Conservation (phyloP, 2,113 vertebrate genomes). For the Seriola aureovittata region DNA sequence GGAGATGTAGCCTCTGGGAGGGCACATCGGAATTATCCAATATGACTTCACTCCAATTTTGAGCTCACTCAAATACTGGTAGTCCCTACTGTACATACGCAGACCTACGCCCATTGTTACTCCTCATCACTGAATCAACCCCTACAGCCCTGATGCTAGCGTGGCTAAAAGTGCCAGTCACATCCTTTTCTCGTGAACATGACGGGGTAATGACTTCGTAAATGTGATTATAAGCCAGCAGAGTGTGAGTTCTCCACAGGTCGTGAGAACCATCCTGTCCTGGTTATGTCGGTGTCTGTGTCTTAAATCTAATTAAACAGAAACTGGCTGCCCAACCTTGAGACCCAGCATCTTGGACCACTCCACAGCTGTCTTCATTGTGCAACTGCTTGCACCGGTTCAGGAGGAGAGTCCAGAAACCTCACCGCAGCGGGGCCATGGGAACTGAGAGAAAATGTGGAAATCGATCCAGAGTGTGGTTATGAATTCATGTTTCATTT, state of each 20-base stretch:
- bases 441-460: constrained; percentile 54
- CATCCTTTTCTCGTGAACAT: background rate
- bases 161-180: constrained; percentile 5
- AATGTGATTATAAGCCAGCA: constrained; percentile 50
- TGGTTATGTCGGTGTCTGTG: constrained; percentile 24
- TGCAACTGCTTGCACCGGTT: constrained; percentile 22
- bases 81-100: too few relatives aligned
- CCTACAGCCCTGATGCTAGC: background rate
- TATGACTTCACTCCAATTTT: too few relatives aligned
- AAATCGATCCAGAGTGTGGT: constrained; percentile 58
- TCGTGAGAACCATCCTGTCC: constrained; percentile 59
- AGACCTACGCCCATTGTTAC: too few relatives aligned
- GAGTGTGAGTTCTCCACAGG: constrained; percentile 34
- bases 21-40: too few relatives aligned
- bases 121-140: too few relatives aligned
- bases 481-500: constrained; percentile 51
- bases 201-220: constrained; percentile 21
- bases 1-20: too few relatives aligned
- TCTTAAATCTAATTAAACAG: constrained; percentile 66
- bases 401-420: constrained; percentile 16
- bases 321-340: constrained; percentile 9
- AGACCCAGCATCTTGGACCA: constrained; percentile 11
- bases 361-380: constrained; percentile 18
- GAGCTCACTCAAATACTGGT: too few relatives aligned
- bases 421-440: constrained; percentile 44